These are phyloP conservation scores for Characodon lateralis DNA, from an alignment of 2,797 vertebrate genomes.

Conservation along the genomic window DNA sequence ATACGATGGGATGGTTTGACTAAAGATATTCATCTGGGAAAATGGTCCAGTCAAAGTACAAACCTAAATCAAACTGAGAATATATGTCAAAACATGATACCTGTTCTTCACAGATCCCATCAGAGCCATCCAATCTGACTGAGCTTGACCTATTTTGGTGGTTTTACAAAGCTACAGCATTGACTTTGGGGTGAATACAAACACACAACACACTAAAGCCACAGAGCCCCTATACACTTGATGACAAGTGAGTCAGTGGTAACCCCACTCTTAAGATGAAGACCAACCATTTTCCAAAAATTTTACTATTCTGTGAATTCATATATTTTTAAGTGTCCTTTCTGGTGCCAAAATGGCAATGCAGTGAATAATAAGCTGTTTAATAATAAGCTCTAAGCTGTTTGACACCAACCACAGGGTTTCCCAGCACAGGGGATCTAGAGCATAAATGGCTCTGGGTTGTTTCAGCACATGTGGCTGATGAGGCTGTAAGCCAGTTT, in stretches of 20 bases:
- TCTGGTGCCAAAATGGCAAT: background rate
- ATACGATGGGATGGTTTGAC: background rate
- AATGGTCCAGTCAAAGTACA: background rate
- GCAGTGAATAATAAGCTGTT: background rate
- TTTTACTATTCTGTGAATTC: background rate
- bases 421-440: background rate
- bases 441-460: conserved; percentile 2
- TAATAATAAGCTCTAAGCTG: too few relatives aligned
- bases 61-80: background rate
- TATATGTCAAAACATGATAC: background rate
- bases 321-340: background rate
- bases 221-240: background rate
- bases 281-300: background rate
- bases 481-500: background rate
- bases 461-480: conserved; percentile 3
- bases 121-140: background rate
- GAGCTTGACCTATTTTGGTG: background rate
- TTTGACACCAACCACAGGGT: background rate
- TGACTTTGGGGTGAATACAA: background rate
- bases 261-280: background rate
- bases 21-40: background rate
- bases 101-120: background rate
- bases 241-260: background rate
- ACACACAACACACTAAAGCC: background rate
- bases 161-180: background rate